phyloP scores from a whole-genome alignment of 2,888 invertebrate genomes.

The Dione vanillae region DNA sequence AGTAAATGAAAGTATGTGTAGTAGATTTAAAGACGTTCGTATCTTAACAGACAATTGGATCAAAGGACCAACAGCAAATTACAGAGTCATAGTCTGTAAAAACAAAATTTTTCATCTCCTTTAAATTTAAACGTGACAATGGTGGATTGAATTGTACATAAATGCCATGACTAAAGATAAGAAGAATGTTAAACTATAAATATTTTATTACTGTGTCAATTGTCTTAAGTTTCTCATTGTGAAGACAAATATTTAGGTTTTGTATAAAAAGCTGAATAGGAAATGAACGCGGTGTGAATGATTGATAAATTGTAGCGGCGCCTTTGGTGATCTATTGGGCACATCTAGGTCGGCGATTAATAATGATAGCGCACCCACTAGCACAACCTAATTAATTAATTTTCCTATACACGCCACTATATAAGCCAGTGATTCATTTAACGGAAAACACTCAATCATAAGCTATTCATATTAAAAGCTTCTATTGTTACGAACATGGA shows the following conservation, averaged over 20 bases:
- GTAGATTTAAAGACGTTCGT: too few species aligned
- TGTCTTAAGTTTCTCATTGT: too few species aligned
- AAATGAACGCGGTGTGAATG: slow-evolving; percentile 52
- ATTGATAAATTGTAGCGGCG: slow-evolving; percentile 60
- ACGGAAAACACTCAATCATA: slow-evolving; percentile 29
- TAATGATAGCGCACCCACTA: slow-evolving; percentile 47
- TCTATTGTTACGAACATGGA: slow-evolving; percentile 3
- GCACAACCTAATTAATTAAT: slow-evolving; percentile 50
- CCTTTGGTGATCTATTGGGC: slow-evolving; percentile 63
- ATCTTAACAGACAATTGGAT: too few species aligned
- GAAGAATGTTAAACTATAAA: too few species aligned
- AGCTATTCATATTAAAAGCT: slow-evolving; percentile 17
- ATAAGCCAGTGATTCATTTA: slow-evolving; percentile 33
- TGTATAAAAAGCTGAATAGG: slow-evolving; percentile 42
- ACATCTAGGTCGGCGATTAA: slow-evolving; percentile 47
- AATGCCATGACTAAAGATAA: too few species aligned
- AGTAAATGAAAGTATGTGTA: too few species aligned
- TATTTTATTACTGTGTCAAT: too few species aligned
- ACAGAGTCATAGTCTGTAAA: not conserved
- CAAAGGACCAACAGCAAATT: too few species aligned
- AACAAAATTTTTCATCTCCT: too few species aligned
- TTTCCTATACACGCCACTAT: slow-evolving; percentile 34
- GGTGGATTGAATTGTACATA: too few species aligned
- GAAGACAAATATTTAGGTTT: slow-evolving; percentile 40
- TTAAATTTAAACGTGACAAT: too few species aligned